phyloP scores from a whole-genome alignment of 1,140 invertebrate species.

The Sinella curviseta region DNA sequence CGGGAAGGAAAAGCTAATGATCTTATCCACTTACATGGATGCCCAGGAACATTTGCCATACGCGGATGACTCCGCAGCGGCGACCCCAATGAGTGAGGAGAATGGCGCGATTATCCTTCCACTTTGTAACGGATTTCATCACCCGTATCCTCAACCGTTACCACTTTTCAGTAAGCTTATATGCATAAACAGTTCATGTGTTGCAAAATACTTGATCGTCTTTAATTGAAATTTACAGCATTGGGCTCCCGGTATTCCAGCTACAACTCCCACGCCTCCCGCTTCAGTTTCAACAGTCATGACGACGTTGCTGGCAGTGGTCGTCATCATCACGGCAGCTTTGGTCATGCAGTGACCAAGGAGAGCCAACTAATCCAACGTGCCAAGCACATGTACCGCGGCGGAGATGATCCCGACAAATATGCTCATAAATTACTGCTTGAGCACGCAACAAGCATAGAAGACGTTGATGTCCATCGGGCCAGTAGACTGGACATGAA shows the following conservation, averaged over 20 bases:
- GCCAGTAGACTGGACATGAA: no score
- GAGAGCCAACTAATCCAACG: conserved; percentile 75
- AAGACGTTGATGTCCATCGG: no score
- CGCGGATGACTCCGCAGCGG: no score
- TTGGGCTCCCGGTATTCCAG: conserved; percentile 81
- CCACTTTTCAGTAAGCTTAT: no score
- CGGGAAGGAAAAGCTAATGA: conserved; percentile 63
- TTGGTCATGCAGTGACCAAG: conserved; percentile 73
- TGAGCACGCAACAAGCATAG: background rate
- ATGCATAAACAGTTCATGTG: no score
- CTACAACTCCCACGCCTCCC: conserved; percentile 88
- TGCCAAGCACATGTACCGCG: conserved; percentile 58
- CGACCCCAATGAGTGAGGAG: no score
- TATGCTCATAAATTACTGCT: background rate
- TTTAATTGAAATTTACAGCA: conserved; percentile 59
- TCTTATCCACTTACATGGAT: conserved; percentile 89
- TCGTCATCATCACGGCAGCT: conserved; percentile 63
- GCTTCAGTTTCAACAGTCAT: conserved; percentile 89
- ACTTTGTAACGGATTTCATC: conserved; percentile 63
- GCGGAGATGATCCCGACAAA: background rate
- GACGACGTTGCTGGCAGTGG: conserved; percentile 78
- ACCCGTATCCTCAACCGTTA: background rate
- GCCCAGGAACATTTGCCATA: no score
- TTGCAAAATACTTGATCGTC: no score
- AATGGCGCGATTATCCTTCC: conserved; percentile 90